A percentile compares a stretch with the other conserved stretches of the same genome.
Conservation (phyloP, 2,888 invertebrate species). For the Hydriomena furcata region DNA sequence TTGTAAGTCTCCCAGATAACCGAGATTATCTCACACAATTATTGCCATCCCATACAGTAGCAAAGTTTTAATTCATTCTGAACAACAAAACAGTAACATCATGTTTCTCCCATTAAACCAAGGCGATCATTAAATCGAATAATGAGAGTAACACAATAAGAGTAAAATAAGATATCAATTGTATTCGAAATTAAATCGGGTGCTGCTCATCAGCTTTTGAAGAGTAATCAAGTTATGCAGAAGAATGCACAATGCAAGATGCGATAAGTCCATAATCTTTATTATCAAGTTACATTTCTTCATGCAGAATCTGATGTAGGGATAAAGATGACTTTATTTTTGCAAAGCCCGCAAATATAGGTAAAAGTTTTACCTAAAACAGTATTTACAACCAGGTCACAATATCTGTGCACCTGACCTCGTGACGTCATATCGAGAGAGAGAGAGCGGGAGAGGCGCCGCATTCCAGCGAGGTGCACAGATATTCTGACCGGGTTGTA, state of each 20-base stretch:
- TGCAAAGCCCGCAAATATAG: no score
- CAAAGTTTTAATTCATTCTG: conserved; percentile 10
- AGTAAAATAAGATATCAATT: conserved; percentile 53
- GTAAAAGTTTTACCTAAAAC: no score
- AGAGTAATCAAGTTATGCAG: conserved; percentile 65
- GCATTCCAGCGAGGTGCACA: no score
- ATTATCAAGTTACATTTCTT: neutral
- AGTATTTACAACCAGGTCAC: no score
- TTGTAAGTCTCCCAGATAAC: no score
- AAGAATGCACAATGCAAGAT: conserved; percentile 30
- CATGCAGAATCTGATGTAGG: no score
- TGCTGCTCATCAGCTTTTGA: conserved; percentile 61
- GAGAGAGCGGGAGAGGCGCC: no score
- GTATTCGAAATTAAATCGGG: conserved; percentile 65
- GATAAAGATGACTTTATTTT: no score
- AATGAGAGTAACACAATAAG: conserved; percentile 56
- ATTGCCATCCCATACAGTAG: conserved; percentile 36
- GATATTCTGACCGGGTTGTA: no score
- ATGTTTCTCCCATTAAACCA: conserved; percentile 52
- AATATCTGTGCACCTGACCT: no score
- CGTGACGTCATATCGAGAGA: no score
- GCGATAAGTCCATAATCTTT: neutral
- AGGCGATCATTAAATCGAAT: conserved; percentile 59
- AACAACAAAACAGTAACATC: conserved; percentile 40
- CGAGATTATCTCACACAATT: conserved; percentile 14